phyloP scores from a whole-genome alignment of 2,888 invertebrate species.

The Drosophila melanosoma region DNA sequence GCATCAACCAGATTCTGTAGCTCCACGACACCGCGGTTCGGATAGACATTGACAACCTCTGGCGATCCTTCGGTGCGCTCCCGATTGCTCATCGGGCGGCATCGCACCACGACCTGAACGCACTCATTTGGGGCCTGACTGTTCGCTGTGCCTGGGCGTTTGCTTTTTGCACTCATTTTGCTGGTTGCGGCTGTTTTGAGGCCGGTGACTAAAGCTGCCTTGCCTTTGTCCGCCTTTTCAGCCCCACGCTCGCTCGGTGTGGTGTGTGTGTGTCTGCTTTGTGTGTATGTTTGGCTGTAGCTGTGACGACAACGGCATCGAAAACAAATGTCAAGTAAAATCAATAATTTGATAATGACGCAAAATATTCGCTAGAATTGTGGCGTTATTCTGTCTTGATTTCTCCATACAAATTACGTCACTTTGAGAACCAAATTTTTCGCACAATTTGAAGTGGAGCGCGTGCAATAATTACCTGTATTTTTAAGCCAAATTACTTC shows the following conservation, averaged over 20 bases:
- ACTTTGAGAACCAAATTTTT: constrained; percentile 11
- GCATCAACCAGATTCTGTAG: constrained; percentile 91
- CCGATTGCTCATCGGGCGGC: constrained; percentile 96
- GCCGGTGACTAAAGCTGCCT: constrained; percentile 68
- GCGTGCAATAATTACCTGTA: constrained; percentile 62
- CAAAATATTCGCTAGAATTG: constrained; percentile 9
- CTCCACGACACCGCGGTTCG: constrained; percentile 95
- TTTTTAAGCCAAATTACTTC: constrained; percentile 73
- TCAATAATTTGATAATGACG: constrained; percentile 62
- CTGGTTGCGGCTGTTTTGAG: constrained; percentile 34
- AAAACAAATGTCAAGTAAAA: constrained; percentile 68
- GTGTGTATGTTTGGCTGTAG: constrained; percentile 46
- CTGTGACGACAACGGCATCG: constrained; percentile 65
- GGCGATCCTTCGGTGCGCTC: constrained; percentile 87
- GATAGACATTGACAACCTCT: constrained; percentile 92
- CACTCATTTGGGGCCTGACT: constrained; percentile 89
- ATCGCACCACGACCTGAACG: constrained; percentile 98
- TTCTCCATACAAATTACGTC: constrained; percentile 26
- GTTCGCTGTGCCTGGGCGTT: constrained; percentile 79
- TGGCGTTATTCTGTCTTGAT: constrained; percentile 1
- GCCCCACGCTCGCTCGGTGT: constrained; percentile 22
- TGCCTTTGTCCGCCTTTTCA: constrained; percentile 44
- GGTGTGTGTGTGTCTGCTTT: constrained; percentile 2
- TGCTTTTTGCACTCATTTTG: constrained; percentile 81
- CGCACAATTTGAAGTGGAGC: constrained; percentile 22